Conservation (phyloP, 2,113 vertebrate genomes). For the Mormoops blainvillei region DNA sequence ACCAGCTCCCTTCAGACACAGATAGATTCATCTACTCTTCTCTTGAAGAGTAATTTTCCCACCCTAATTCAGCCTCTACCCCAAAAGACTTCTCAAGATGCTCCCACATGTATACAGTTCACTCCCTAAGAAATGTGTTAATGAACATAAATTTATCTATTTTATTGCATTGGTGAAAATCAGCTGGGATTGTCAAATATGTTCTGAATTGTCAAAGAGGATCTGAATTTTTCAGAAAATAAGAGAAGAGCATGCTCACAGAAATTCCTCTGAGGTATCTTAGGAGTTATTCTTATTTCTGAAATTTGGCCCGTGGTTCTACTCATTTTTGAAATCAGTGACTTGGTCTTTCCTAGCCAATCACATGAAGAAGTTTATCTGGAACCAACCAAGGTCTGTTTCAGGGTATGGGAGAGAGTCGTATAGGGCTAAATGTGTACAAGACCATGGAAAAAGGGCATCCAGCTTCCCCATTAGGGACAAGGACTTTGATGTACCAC, state of each 20-base stretch:
- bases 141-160: not conserved
- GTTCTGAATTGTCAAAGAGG: not conserved
- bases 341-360: conserved; percentile 21
- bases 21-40: not conserved
- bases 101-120: not conserved
- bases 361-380: not conserved
- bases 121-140: not conserved
- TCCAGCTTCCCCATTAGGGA: not conserved
- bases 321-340: conserved; percentile 50
- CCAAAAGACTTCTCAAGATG: not conserved
- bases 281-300: conserved; percentile 48
- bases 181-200: not conserved
- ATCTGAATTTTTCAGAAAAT: conserved; percentile 28
- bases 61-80: not conserved
- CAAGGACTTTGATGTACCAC: not conserved
- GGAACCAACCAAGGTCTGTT: not conserved
- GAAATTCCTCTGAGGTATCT: conserved; percentile 37
- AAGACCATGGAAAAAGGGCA: not conserved
- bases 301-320: conserved; percentile 48
- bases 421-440: not conserved
- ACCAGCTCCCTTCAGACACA: not conserved
- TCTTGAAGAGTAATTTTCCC: not conserved
- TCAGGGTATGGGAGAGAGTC: not conserved
- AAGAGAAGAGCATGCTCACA: not conserved
- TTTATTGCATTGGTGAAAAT: not conserved